phyloP scores from a whole-genome alignment of 37 sponge, comb jelly and placozoan species.

The Petrosia ficiformis region DNA sequence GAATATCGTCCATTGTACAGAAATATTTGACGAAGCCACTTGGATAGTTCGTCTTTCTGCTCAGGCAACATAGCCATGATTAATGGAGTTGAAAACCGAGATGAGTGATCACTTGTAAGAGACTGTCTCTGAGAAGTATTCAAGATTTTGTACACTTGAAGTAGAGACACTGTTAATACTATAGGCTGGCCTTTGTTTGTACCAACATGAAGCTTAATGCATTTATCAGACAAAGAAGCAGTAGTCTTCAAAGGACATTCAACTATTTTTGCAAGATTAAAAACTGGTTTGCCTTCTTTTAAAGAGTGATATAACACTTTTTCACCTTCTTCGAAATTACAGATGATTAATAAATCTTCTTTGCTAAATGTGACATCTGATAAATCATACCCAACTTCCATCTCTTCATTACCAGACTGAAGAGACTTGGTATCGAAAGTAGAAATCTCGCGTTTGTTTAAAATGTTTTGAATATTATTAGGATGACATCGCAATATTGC shows the following conservation, averaged over 20 bases:
- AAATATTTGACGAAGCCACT: background rate
- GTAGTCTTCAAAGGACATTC: background rate
- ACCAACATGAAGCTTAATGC: background rate
- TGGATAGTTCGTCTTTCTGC: background rate
- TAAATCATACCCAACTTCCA: background rate
- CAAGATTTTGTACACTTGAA: constrained; percentile 26
- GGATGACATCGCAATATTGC: constrained; percentile 39
- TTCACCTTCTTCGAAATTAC: constrained; percentile 34
- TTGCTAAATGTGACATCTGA: background rate
- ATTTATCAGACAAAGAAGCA: background rate
- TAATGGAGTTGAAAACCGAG: constrained; percentile 3
- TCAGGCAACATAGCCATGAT: constrained; percentile 5
- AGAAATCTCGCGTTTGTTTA: constrained; percentile 9
- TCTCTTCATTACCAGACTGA: background rate
- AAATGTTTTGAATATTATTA: constrained; percentile 6
- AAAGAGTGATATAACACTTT: constrained; percentile 5
- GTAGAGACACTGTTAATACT: constrained; percentile 5
- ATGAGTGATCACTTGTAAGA: background rate
- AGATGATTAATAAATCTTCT: constrained; percentile 13
- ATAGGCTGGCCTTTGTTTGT: background rate
- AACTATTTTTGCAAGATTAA: constrained; percentile 14
- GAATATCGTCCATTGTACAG: background rate
- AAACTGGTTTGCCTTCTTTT: background rate
- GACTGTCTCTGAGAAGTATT: background rate
- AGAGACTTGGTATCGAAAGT: background rate